Percentiles rank a stretch among this genome's conserved stretches.
Evolutionary conservation across 2,113 vertebrate species (phyloP).

Genomic region (Carettochelys insculpta): DNA sequence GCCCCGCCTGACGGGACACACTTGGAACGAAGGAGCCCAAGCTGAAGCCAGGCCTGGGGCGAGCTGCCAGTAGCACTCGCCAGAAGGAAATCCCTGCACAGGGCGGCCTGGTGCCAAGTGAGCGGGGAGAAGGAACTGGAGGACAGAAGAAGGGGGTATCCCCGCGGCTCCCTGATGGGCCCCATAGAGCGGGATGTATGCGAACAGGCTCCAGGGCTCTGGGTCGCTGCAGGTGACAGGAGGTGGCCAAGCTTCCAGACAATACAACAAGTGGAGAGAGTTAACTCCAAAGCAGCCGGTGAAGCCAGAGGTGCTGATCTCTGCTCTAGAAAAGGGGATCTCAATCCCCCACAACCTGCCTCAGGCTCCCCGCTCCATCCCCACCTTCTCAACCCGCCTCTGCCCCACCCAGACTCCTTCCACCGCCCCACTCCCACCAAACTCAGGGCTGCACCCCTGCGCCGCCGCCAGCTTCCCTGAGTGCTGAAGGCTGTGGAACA

Average conservation of each 20-base stretch:
- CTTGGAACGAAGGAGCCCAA: constrained; percentile 18
- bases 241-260: background rate
- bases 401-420: no score
- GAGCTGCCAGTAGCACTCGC: constrained; percentile 40
- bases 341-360: no score
- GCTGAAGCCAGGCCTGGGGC: constrained; percentile 43
- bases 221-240: background rate
- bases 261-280: background rate
- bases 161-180: background rate
- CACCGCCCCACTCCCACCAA: no score
- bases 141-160: background rate
- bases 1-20: constrained; percentile 13
- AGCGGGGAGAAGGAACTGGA: constrained; percentile 17
- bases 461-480: no score
- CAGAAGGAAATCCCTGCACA: constrained; percentile 59
- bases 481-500: no score
- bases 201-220: no score
- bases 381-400: no score
- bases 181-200: no score
- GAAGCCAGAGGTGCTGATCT: no score
- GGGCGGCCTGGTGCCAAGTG: constrained; percentile 41
- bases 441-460: no score
- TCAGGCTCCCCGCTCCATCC: no score
- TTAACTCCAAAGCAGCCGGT: background rate
- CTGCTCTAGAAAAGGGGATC: no score